phyloP scores from a whole-genome alignment of 1,140 invertebrate species.

The Macrostomum lignano region DNA sequence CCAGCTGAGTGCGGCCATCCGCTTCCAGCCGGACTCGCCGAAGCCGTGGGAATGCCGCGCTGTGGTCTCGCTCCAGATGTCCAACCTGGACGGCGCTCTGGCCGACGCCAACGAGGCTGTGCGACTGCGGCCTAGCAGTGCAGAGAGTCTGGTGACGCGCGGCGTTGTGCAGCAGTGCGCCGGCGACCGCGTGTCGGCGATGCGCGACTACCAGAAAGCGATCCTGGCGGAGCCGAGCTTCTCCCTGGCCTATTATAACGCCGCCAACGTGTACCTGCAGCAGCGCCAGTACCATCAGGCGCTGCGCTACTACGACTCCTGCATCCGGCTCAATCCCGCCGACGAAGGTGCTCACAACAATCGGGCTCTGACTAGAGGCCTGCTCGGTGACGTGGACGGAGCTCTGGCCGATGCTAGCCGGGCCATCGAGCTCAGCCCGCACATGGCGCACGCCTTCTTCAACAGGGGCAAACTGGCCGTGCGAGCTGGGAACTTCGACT shows the following conservation, averaged over 20 bases:
- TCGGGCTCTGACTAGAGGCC: slow-evolving; percentile 22
- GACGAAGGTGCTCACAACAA: slow-evolving; percentile 25
- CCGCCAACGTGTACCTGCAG: slow-evolving; percentile 24
- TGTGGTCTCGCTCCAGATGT: slow-evolving; percentile 26
- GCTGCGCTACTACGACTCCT: slow-evolving; percentile 14
- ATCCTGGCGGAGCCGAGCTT: slow-evolving; percentile 19
- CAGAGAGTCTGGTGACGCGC: slow-evolving; percentile 22
- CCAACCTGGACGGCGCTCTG: slow-evolving; percentile 19
- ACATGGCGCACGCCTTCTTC: slow-evolving; percentile 24
- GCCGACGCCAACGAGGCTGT: slow-evolving; percentile 22
- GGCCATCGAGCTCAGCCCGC: slow-evolving; percentile 18
- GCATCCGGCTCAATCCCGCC: slow-evolving; percentile 13
- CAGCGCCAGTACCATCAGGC: slow-evolving; percentile 24
- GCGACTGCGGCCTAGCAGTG: slow-evolving; percentile 13
- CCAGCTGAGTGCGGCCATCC: slow-evolving; percentile 20
- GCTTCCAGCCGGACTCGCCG: slow-evolving; percentile 12
- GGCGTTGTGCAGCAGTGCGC: slow-evolving; percentile 28
- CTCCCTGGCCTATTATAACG: slow-evolving; percentile 25
- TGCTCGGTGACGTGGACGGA: slow-evolving; percentile 16
- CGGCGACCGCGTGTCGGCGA: slow-evolving; percentile 20
- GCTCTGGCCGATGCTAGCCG: slow-evolving; percentile 18
- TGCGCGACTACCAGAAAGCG: slow-evolving; percentile 23
- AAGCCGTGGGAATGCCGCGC: slow-evolving; percentile 23
- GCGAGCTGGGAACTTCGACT: no score
- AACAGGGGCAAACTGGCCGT: slow-evolving; percentile 23